Conservation (phyloP, 2,113 vertebrate genomes). For the Paralichthys olivaceus region DNA sequence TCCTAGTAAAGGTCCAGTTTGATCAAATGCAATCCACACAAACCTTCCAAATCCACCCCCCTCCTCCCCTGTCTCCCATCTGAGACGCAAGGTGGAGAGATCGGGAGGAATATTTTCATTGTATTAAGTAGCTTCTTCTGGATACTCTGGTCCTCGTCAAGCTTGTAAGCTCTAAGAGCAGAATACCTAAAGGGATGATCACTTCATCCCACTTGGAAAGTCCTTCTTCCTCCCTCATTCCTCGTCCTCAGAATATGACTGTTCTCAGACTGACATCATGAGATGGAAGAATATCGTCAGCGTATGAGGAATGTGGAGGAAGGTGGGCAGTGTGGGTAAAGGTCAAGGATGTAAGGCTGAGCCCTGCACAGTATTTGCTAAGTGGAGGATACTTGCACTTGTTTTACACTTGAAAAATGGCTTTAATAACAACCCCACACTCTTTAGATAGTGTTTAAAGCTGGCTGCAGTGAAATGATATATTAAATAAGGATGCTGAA, state of each 20-base stretch:
- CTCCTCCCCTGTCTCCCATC: neutral
- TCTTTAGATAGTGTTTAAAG: neutral
- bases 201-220: constrained; percentile 60
- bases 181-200: constrained; percentile 47
- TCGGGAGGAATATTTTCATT: constrained; percentile 45
- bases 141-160: constrained; percentile 49
- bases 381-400: neutral
- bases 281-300: constrained; percentile 56
- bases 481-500: neutral
- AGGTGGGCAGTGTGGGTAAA: constrained; percentile 22
- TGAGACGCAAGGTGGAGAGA: constrained; percentile 45
- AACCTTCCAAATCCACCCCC: constrained; percentile 40
- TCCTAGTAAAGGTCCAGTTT: constrained; percentile 63
- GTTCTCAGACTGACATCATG: constrained; percentile 48
- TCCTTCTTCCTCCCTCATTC: constrained; percentile 42
- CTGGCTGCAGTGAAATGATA: neutral
- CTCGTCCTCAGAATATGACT: constrained; percentile 17
- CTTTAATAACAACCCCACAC: neutral
- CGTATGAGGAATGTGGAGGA: constrained; percentile 35
- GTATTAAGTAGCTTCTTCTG: constrained; percentile 41
- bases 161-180: constrained; percentile 42
- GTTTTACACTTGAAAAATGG: neutral
- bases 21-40: constrained; percentile 65
- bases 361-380: neutral
- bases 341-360: constrained; percentile 32